Evolutionary conservation across 1,140 invertebrate species (phyloP).

Genomic region (Neelides sp.): DNA sequence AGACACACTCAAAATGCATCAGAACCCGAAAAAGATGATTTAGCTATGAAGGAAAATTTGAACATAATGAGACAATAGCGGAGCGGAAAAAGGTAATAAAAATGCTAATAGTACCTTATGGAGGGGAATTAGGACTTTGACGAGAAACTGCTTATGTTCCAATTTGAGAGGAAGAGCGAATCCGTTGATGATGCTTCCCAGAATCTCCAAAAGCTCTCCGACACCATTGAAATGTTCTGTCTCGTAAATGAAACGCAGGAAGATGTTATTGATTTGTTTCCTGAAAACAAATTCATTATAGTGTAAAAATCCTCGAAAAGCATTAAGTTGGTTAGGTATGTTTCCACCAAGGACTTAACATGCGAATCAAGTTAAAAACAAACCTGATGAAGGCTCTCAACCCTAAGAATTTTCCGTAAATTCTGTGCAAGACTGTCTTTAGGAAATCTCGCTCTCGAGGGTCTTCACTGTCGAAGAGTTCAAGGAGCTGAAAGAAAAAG

Average conservation of each 20-base stretch:
- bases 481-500: constrained; percentile 63
- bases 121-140: constrained; percentile 94
- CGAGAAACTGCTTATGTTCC: constrained; percentile 94
- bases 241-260: constrained; percentile 96
- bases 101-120: constrained; percentile 99
- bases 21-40: too few relatives aligned
- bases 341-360: too few relatives aligned
- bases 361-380: too few relatives aligned
- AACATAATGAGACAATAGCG: too few relatives aligned
- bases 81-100: too few relatives aligned
- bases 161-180: constrained; percentile 93
- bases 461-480: constrained; percentile 98
- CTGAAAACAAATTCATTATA: too few relatives aligned
- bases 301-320: too few relatives aligned
- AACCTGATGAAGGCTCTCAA: too few relatives aligned
- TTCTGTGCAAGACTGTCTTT: constrained; percentile 97
- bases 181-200: constrained; percentile 97
- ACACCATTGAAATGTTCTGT: constrained; percentile 99
- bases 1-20: too few relatives aligned
- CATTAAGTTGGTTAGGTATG: too few relatives aligned
- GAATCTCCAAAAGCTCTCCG: constrained; percentile 94
- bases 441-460: constrained; percentile 96
- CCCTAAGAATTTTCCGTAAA: constrained; percentile 99
- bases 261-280: constrained; percentile 99
- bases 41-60: too few relatives aligned